phyloP scores from a whole-genome alignment of 2,888 invertebrate species.

The Bombylius discolor region DNA sequence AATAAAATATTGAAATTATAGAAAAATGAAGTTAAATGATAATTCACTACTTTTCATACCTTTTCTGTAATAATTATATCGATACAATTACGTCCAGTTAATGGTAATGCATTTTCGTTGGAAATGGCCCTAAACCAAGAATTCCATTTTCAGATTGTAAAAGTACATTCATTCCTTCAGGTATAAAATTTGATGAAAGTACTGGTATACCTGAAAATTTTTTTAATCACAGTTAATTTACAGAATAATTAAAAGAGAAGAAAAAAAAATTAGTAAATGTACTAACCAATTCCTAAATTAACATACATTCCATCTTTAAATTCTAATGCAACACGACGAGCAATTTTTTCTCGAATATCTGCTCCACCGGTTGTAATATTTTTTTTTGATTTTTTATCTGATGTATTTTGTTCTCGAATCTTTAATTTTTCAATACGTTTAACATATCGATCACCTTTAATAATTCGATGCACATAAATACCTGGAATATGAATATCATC shows the following conservation, averaged over 20 bases:
- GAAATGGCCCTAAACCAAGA: slow-evolving; percentile 89
- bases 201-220: slow-evolving; percentile 69
- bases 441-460: slow-evolving; percentile 62
- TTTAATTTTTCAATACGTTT: slow-evolving; percentile 79
- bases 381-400: slow-evolving; percentile 21
- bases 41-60: slow-evolving; percentile 36
- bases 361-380: slow-evolving; percentile 42
- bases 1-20: neutral
- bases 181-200: slow-evolving; percentile 88
- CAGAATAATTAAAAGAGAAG: neutral
- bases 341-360: slow-evolving; percentile 72
- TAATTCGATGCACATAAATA: slow-evolving; percentile 80
- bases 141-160: slow-evolving; percentile 98
- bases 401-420: slow-evolving; percentile 38
- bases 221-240: no score
- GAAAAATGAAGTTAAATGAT: no score
- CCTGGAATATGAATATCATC: slow-evolving; percentile 85
- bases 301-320: slow-evolving; percentile 96
- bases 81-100: slow-evolving; percentile 89
- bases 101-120: slow-evolving; percentile 66
- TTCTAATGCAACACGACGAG: slow-evolving; percentile 85
- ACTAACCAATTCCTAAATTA: slow-evolving; percentile 72
- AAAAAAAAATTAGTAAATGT: neutral
- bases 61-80: slow-evolving; percentile 96
- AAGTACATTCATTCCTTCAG: slow-evolving; percentile 67